phyloP scores from a whole-genome alignment of 2,888 invertebrate species.

The Stictocephala bisonia region DNA sequence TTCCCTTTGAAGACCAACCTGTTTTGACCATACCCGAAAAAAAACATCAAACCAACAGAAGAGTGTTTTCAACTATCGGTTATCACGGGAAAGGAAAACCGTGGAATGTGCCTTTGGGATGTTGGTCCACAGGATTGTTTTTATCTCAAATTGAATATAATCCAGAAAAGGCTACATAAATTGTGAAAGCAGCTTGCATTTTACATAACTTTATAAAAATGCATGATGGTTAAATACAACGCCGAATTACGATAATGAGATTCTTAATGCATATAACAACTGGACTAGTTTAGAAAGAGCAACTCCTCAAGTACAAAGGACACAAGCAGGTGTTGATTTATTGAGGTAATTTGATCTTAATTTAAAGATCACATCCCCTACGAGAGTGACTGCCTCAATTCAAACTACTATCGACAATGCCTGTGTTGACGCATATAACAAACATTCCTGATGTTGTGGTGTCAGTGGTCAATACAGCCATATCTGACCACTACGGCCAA shows the following conservation, averaged over 20 bases:
- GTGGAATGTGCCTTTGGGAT: constrained; percentile 30
- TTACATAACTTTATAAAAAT: constrained; percentile 37
- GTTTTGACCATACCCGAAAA: constrained; percentile 8
- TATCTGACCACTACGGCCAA: no score
- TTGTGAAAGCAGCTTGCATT: constrained; percentile 36
- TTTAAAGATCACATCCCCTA: no score
- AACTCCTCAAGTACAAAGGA: neutral
- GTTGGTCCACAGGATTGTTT: constrained; percentile 12
- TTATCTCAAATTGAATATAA: constrained; percentile 20
- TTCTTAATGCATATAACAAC: neutral
- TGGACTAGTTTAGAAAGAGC: neutral
- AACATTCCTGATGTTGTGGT: no score
- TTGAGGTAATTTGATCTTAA: no score
- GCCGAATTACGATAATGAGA: constrained; percentile 15
- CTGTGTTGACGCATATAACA: no score
- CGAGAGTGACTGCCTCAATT: no score
- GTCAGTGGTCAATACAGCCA: no score
- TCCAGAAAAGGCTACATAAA: constrained; percentile 4
- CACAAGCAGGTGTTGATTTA: no score
- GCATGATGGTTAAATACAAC: constrained; percentile 9
- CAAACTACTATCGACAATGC: no score
- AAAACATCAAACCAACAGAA: neutral
- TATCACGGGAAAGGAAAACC: neutral
- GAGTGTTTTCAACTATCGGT: constrained; percentile 9
- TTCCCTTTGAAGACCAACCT: neutral